Percentiles rank a stretch among this genome's conserved stretches.
phyloP scores from a whole-genome alignment of 2,797 vertebrate genomes.

The Scolopax rusticola region DNA sequence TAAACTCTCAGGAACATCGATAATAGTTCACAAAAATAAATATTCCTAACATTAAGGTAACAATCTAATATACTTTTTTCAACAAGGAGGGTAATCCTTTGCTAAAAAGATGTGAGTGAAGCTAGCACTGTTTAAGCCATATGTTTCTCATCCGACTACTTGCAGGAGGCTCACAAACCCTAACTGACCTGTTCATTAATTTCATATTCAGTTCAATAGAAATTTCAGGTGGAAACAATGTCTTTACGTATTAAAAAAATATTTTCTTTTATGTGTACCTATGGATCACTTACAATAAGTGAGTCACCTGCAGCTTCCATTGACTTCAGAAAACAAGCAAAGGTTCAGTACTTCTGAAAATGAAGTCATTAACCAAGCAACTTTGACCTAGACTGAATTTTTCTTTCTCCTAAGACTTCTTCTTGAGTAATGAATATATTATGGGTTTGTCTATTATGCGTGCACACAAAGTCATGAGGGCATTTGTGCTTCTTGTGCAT shows the following conservation, averaged over 20 bases:
- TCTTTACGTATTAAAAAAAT: neutral
- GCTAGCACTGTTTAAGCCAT: neutral
- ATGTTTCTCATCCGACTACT: neutral
- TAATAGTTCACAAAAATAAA: neutral
- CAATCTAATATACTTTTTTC: neutral
- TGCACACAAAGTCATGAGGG: neutral
- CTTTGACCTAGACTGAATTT: neutral
- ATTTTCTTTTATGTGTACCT: neutral
- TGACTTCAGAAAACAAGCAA: neutral
- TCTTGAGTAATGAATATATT: neutral
- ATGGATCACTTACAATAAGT: neutral
- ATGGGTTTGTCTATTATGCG: neutral
- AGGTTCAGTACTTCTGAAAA: neutral
- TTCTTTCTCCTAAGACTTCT: neutral
- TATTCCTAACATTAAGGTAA: neutral
- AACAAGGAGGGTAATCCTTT: neutral
- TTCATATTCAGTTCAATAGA: neutral
- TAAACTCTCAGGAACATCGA: neutral
- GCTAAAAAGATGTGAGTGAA: neutral
- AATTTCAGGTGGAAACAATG: neutral
- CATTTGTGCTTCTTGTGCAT: neutral
- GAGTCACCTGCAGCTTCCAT: neutral
- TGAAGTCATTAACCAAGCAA: neutral
- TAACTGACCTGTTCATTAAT: neutral
- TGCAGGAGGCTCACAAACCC: neutral